phyloP scores from a whole-genome alignment of 2,888 invertebrate genomes.

The Synanthedon myopaeformis region DNA sequence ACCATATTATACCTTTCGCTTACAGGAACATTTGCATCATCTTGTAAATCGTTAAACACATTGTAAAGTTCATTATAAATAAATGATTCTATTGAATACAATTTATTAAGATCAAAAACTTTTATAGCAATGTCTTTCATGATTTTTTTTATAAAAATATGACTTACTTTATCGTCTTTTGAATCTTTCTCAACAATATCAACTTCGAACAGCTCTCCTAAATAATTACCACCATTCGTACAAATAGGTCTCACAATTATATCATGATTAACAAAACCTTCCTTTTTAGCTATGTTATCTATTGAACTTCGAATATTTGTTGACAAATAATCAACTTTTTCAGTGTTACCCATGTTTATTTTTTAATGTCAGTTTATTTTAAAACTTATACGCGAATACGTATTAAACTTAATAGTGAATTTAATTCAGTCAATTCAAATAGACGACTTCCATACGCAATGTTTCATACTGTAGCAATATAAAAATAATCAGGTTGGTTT shows the following conservation, averaged over 20 bases:
- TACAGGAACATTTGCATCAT: conserved; percentile 11
- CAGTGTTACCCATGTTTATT: too few species aligned
- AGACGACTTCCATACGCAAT: too few species aligned
- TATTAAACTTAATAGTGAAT: too few species aligned
- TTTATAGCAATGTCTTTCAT: not conserved
- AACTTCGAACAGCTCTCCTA: conserved; percentile 26
- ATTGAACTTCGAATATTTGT: not conserved
- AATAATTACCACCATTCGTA: conserved; percentile 26
- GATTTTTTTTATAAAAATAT: conserved; percentile 29
- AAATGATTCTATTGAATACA: conserved; percentile 25
- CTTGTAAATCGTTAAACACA: conserved; percentile 17
- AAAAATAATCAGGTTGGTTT: too few species aligned
- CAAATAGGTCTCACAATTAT: not conserved
- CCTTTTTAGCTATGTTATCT: not conserved
- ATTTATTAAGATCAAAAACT: conserved; percentile 1
- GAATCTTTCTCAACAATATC: conserved; percentile 27
- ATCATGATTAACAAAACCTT: not conserved
- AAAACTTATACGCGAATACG: too few species aligned
- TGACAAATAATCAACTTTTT: not conserved
- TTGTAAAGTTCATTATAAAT: conserved; percentile 20
- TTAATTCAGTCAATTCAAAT: too few species aligned
- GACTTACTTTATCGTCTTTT: conserved; percentile 21
- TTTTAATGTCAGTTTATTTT: too few species aligned
- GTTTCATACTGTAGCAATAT: too few species aligned
- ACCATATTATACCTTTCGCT: conserved; percentile 12